Evolutionary conservation across 2,113 vertebrate species (phyloP).

Genomic region (Scolopax mira): DNA sequence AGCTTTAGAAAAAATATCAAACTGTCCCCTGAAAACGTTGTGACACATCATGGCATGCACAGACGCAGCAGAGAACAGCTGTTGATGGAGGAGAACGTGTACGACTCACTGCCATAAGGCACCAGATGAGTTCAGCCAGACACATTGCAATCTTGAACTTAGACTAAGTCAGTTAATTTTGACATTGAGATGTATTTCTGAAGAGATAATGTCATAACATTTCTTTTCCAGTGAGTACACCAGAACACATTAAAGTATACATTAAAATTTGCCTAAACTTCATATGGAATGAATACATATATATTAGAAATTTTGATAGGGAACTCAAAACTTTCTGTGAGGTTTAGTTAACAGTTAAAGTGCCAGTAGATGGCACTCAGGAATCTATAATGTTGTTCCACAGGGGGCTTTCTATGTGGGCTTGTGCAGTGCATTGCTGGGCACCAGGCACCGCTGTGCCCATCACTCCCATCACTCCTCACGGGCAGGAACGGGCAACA

Average conservation of each 20-base stretch:
- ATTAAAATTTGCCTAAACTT: not conserved
- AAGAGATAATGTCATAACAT: not conserved
- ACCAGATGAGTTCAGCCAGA: not conserved
- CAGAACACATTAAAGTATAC: rapidly evolving
- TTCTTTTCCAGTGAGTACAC: not conserved
- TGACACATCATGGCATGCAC: not conserved
- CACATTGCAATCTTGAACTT: not conserved
- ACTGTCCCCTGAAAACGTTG: not conserved
- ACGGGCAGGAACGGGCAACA: too few relatives aligned
- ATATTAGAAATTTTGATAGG: not conserved
- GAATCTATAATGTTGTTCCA: not conserved
- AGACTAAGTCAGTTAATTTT: not conserved
- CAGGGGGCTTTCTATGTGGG: not conserved
- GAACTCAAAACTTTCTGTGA: not conserved
- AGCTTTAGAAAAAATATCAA: too few relatives aligned
- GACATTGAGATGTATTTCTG: not conserved
- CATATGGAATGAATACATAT: not conserved
- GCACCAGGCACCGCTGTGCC: not conserved
- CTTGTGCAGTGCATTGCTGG: not conserved
- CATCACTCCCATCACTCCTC: rapidly evolving
- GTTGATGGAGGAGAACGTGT: not conserved
- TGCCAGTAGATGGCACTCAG: conserved; percentile 61
- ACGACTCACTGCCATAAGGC: rapidly evolving
- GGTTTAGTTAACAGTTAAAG: not conserved
- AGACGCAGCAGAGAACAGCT: not conserved